These are phyloP conservation scores for Abrostola triplasia DNA, from an alignment of 2,888 invertebrate genomes.

Conservation along the genomic window DNA sequence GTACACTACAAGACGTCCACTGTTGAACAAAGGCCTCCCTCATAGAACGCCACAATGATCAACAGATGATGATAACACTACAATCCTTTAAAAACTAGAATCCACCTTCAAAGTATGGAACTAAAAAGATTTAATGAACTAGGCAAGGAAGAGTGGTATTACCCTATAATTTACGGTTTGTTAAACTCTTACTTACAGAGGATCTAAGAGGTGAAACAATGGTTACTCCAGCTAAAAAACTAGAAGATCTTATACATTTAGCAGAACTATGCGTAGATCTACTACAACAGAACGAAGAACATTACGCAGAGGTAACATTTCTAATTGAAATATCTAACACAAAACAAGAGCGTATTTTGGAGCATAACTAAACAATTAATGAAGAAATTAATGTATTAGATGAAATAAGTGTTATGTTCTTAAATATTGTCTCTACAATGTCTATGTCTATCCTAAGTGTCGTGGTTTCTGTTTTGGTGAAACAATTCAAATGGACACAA, in stretches of 20 bases:
- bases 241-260: slow-evolving; percentile 98
- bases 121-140: neutral
- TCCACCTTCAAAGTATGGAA: neutral
- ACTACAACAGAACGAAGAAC: slow-evolving; percentile 99
- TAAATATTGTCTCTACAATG: slow-evolving; percentile 62
- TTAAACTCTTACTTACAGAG: slow-evolving; percentile 84
- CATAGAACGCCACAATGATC: too few species aligned
- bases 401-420: slow-evolving; percentile 55
- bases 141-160: neutral
- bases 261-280: slow-evolving; percentile 99
- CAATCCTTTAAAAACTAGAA: too few species aligned
- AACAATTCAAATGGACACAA: slow-evolving; percentile 63
- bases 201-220: slow-evolving; percentile 94
- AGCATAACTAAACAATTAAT: slow-evolving; percentile 45
- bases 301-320: slow-evolving; percentile 97
- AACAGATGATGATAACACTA: too few species aligned
- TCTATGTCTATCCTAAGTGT: slow-evolving; percentile 76
- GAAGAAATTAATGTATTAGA: neutral
- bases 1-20: too few species aligned
- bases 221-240: slow-evolving; percentile 95
- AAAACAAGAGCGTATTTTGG: slow-evolving; percentile 54
- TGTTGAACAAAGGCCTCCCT: too few species aligned
- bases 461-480: slow-evolving; percentile 72
- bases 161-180: neutral
- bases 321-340: slow-evolving; percentile 29